Base-by-base conservation (phyloP, 2,888 invertebrate species). In the Papilio elwesi region DNA sequence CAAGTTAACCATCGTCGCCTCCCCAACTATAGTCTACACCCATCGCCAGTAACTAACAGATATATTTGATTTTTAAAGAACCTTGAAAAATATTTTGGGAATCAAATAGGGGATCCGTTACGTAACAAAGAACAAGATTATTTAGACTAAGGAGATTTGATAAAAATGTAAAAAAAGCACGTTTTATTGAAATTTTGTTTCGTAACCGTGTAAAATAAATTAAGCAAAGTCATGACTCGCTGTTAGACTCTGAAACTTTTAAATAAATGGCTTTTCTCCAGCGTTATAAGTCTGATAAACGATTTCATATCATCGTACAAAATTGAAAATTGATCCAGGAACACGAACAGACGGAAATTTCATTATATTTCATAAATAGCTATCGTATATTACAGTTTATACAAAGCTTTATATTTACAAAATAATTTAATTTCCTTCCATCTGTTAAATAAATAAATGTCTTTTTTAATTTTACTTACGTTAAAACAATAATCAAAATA, bases 241-340 rank as follows among this genome's bases (percentile, higher is more conserved):
- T 43, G 43, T 43, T 62, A 62, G 15, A 62, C 43, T 43, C 43
- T n/a, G 59, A 62, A 62, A 62, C 59, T 62, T 62, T 62, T n/a
- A 62, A 62, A 62, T 62, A 62, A 62, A 62, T 62, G 59, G 43
- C 59, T 62, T 62, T 62, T 62, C 15, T 38, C 59, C 59, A 38
- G 59, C 59, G 43, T 62, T 43, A 62, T 57, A 62, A 62, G 59
- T 62, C 59, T 62, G 59, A 62, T 62, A 62, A 62, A 62, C 59
- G 59, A 62, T 62, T 62, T 43, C 59, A 62, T 62, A 62, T 62
- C 59, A 62, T 62, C 59, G 59, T 62, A 62, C 43, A 62, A 62
- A 62, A 62, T 62, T 62, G 59, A 62, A 62, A 43, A 62, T 62
- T 43, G 59, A 62, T 62, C 59, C 59, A 15, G 59, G 43, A 62